Evolutionary conservation across 2,113 vertebrate genomes (phyloP).

Genomic region (Dipodomys ordii): DNA sequence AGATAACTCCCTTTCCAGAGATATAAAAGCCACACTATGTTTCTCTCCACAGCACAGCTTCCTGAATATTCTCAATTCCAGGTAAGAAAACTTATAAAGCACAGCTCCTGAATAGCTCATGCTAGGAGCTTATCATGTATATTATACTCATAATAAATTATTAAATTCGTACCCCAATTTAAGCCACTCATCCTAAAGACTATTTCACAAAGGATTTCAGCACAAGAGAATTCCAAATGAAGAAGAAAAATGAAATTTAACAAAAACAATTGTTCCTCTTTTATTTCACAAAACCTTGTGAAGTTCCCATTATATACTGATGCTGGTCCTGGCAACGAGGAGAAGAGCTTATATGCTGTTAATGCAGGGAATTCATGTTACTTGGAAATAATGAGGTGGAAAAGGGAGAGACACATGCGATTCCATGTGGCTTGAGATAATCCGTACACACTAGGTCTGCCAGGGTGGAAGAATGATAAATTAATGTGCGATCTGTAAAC

Average conservation of each 20-base stretch:
- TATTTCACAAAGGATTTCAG: not conserved
- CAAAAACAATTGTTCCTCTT: not conserved
- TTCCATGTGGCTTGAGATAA: not conserved
- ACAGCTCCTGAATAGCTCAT: not conserved
- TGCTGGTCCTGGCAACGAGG: not conserved
- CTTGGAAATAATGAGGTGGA: not conserved
- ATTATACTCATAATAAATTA: no score
- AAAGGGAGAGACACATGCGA: not conserved
- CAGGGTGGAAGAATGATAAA: not conserved
- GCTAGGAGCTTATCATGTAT: not conserved
- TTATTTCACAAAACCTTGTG: not conserved
- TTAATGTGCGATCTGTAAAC: constrained; percentile 8
- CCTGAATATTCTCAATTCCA: not conserved
- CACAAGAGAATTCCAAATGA: not conserved
- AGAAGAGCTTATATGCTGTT: not conserved
- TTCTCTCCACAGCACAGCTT: not conserved
- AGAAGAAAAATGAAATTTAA: not conserved
- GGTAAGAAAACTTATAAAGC: not conserved
- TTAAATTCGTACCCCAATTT: not conserved
- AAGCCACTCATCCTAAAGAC: not conserved
- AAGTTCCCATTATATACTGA: not conserved
- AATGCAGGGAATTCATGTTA: no score
- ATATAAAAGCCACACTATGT: not conserved
- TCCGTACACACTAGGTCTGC: not conserved
- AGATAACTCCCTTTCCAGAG: not conserved